phyloP scores from a whole-genome alignment of 1,140 invertebrate genomes.

The Saccostrea cuccullata region DNA sequence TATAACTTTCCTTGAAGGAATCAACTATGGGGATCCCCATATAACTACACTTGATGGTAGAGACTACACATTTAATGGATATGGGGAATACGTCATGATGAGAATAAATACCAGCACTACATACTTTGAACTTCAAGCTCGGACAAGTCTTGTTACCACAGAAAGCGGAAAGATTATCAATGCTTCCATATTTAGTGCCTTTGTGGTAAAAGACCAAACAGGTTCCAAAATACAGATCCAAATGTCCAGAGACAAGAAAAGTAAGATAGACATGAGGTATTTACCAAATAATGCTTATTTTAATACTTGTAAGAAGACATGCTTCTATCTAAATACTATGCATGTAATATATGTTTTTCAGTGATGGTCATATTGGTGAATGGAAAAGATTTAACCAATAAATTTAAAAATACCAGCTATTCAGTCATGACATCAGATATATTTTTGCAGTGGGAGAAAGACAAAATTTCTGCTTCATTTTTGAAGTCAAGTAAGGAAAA shows the following conservation, averaged over 20 bases:
- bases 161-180: conserved; percentile 47
- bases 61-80: conserved; percentile 57
- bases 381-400: not conserved
- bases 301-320: too few relatives aligned
- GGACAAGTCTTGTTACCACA: conserved; percentile 44
- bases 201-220: conserved; percentile 50
- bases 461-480: not conserved
- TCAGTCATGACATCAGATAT: not conserved
- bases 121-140: conserved; percentile 46
- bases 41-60: conserved; percentile 54
- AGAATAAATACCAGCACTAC: not conserved
- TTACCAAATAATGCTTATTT: too few relatives aligned
- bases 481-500: not conserved
- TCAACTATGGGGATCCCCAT: conserved; percentile 55
- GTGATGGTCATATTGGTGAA: not conserved
- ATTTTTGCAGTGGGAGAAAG: not conserved
- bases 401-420: not conserved
- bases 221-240: conserved; percentile 49
- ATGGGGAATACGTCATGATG: conserved; percentile 48
- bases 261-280: conserved; percentile 30
- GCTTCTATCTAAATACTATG: too few relatives aligned
- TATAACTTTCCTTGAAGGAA: conserved; percentile 29
- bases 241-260: conserved; percentile 24
- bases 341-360: not conserved
- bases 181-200: conserved; percentile 60